A percentile compares a stretch with the other conserved stretches of the same genome.
phyloP scores from a whole-genome alignment of 1,140 invertebrate genomes.

The Anagrus nilaparvatae region DNA sequence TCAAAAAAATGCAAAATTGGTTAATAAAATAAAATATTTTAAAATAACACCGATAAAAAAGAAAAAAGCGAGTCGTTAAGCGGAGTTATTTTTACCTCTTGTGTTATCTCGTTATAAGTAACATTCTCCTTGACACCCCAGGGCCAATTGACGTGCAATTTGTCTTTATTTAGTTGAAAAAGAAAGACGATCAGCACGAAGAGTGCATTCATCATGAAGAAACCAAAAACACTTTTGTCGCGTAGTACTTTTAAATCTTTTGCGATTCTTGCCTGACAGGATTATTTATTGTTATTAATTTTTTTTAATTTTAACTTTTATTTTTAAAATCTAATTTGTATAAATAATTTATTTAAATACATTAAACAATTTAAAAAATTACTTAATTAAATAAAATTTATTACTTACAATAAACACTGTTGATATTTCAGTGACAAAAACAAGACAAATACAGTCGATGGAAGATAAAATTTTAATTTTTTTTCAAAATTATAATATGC shows the following conservation, averaged over 20 bases:
- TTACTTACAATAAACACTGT: too few species aligned
- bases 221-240: conserved; percentile 89
- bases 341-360: too few species aligned
- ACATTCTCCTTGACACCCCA: conserved; percentile 89
- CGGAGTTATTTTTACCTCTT: conserved; percentile 66
- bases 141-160: conserved; percentile 87
- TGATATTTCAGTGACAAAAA: too few species aligned
- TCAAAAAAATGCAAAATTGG: not conserved
- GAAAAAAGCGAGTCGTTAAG: conserved; percentile 19
- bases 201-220: conserved; percentile 96
- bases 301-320: not conserved
- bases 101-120: conserved; percentile 73
- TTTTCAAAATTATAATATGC: too few species aligned
- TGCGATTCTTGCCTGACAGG: conserved; percentile 72
- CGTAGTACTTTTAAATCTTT: conserved; percentile 84
- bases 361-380: too few species aligned
- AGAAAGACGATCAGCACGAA: conserved; percentile 97
- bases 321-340: too few species aligned
- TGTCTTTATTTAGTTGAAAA: conserved; percentile 92
- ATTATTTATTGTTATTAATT: not conserved
- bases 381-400: too few species aligned
- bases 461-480: too few species aligned
- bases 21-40: not conserved
- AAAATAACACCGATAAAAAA: not conserved
- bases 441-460: too few species aligned